Conservation (phyloP, 2,888 invertebrate species). For the Lamproptera curius region DNA sequence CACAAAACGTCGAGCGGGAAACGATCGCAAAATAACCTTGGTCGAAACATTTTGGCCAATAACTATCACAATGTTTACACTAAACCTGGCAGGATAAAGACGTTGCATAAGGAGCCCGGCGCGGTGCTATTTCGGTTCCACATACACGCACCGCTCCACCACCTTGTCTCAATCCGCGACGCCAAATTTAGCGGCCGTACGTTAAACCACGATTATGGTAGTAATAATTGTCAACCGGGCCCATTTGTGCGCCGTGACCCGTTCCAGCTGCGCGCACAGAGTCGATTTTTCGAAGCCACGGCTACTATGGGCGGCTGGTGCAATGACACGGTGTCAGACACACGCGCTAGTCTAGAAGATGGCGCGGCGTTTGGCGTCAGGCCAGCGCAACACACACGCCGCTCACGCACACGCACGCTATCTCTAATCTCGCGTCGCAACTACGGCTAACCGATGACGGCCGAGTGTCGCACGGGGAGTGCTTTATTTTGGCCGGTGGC, state of each 20-base stretch:
- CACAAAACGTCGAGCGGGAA: conserved; percentile 5
- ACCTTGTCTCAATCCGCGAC: conserved; percentile 41
- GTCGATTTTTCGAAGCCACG: conserved; percentile 17
- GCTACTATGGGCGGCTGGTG: not conserved
- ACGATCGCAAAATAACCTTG: conserved; percentile 14
- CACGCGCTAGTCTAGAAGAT: conserved; percentile 28
- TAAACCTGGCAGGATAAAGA: conserved; percentile 37
- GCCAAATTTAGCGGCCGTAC: conserved; percentile 53
- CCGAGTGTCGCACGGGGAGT: conserved; percentile 65
- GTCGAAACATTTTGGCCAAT: conserved; percentile 26
- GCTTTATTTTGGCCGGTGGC: conserved; percentile 59
- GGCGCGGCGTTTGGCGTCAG: conserved; percentile 39
- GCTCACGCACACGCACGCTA: conserved; percentile 24
- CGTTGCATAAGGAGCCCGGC: conserved; percentile 43
- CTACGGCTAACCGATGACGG: conserved; percentile 73
- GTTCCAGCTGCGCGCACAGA: conserved; percentile 25
- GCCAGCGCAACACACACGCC: conserved; percentile 32
- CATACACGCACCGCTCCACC: conserved; percentile 34
- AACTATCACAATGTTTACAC: conserved; percentile 27
- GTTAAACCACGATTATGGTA: conserved; percentile 54
- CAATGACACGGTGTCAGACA: conserved; percentile 28
- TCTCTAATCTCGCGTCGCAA: conserved; percentile 51
- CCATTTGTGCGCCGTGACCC: conserved; percentile 20
- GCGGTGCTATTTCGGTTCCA: conserved; percentile 46
- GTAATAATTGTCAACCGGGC: conserved; percentile 54